A percentile compares a stretch with the other conserved stretches of the same genome.
Evolutionary conservation across 2,113 vertebrate species (phyloP).

Genomic region (Pseudorasbora parva): DNA sequence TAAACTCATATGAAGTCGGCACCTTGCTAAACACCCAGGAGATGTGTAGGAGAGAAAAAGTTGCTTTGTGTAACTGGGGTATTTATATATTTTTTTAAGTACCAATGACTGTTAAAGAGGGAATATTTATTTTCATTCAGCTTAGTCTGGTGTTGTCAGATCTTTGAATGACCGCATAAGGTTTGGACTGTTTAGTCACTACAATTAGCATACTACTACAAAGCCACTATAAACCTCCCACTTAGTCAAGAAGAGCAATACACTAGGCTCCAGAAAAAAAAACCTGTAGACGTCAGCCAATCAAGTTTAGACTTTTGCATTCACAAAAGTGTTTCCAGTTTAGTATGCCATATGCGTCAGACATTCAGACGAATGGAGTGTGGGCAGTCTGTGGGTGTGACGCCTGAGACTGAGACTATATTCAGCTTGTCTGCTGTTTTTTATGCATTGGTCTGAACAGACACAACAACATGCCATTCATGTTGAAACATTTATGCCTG

Average conservation of each 20-base stretch:
- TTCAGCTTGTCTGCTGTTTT: neutral
- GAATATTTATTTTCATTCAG: too few relatives aligned
- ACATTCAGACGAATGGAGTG: neutral
- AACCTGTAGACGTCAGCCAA: neutral
- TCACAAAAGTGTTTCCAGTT: too few relatives aligned
- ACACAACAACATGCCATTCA: too few relatives aligned
- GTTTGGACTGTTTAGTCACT: neutral
- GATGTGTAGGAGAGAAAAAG: too few relatives aligned
- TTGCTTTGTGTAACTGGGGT: too few relatives aligned
- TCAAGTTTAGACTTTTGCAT: neutral
- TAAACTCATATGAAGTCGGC: too few relatives aligned
- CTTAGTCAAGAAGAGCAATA: neutral
- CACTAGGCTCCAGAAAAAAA: neutral
- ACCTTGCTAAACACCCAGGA: too few relatives aligned
- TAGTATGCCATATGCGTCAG: neutral
- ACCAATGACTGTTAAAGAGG: too few relatives aligned
- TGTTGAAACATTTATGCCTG: neutral
- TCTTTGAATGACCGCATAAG: too few relatives aligned
- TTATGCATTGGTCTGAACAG: neutral
- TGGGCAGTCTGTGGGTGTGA: neutral
- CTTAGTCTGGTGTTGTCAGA: too few relatives aligned
- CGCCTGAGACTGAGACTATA: neutral
- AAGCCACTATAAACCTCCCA: neutral
- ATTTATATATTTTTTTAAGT: too few relatives aligned
- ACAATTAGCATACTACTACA: neutral